Base-by-base conservation (phyloP, 2,888 invertebrate genomes). In the Rhagonycha lutea region DNA sequence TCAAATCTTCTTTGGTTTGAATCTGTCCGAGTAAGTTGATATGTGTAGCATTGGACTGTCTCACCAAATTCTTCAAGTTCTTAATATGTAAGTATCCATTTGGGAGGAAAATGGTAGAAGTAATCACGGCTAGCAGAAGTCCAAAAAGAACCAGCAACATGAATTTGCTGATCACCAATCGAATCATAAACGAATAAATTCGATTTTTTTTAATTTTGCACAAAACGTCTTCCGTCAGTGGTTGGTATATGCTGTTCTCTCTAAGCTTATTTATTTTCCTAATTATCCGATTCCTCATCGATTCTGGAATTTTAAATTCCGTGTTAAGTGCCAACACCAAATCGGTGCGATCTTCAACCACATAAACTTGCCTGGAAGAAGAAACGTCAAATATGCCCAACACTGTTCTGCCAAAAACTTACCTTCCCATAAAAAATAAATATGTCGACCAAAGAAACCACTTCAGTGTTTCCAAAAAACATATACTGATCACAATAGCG, bases 261-360 rank as follows among this genome's bases (percentile, higher is more conserved):
- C 73, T 47, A n/a, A 73, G 14, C 4, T 23, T 61, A 28, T 73
- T 63, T 9, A 73, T 69, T 62, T 73, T 73, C 9, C 61, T 23
- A 3, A 61, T 26, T 0, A 73, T 61, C 1, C 24, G 14, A 8
- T 62, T n/a, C 18, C 5, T 12, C 10, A 29, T 9, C 4, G 11
- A 2, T n/a, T 14, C 9, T 2, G 73, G 69, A 18, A 73, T 61
- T 0, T 0, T 4, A 23, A 62, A 69, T n/a, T 69, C 68, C n/a
- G 62, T n/a, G 26, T 73, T 73, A 12, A 73, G 32, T 10, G 61
- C 14, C 2, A 9, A 10, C 5, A 73, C 62, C 32, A 73, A 61
- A 28, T 73, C 69, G 63, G 62, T 69, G 14, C 73, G 73, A 47
- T 73, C 69, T 69, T 73, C 73, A 7, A 73, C 12, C 5, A 63